Evolutionary conservation across 1,140 invertebrate species (phyloP), one percentile per base, ranked within the genome.

Genomic region (Elysia chlorotica): DNA sequence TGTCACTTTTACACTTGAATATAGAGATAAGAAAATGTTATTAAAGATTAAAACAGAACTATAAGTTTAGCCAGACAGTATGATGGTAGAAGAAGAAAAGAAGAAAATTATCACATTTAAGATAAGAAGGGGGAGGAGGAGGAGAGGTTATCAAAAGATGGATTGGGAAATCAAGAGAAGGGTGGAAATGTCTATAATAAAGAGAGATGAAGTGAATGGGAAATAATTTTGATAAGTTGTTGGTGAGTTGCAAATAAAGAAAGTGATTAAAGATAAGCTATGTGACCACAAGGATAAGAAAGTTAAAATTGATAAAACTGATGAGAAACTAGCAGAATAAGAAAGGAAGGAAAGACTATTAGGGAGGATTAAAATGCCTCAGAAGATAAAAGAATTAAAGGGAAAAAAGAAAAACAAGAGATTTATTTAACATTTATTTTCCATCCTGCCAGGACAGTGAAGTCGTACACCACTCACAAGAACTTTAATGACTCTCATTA

Each of bases 401-500:
- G 33, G 35, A 14, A 35, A 28, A 17, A 14, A 65, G 25, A 65
- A 28, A 23, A 14, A 65, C 4, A 65, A 4, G 35, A 65, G 5
- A 65, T 23, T 25, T 59, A 25, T 19, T 10, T 59, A 25, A 59
- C 6, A 23, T 59, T 17, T 59, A 59, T 59, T 10, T 59, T 25
- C 6, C 56, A 59, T 54, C 31, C 48, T 37, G 5, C 37, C 37
- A 71, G 69, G 25, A 30, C 59, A 48, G 35, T 73, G 37, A 70
- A 73, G 59, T 65, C 54, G 35, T 73, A 74, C 70, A 73, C 30
- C 14, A 19, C 71, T 17, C 66, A 70, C 37, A 53, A 63, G 19
- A 19, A 74, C 4, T 69, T 67, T 68, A 68, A 75, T 69, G 70
- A 76, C 0, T 65, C 78, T 5, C 41, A 65, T 21, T 82, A 75